Evolutionary conservation across 2,113 vertebrate genomes (phyloP).

Genomic region (Lagopus leucura): DNA sequence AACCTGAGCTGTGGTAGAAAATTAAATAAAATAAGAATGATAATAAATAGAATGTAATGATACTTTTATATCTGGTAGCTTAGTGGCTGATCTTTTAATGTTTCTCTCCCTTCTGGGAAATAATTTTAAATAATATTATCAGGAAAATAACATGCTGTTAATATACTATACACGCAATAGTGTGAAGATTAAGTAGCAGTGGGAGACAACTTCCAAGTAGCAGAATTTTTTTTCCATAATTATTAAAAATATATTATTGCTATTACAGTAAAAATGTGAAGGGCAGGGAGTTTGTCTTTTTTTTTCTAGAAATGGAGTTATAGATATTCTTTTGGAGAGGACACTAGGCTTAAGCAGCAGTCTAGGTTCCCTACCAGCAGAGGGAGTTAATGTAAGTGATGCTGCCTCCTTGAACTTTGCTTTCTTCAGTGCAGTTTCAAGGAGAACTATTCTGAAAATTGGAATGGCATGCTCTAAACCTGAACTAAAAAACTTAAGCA

Average conservation of each 20-base stretch:
- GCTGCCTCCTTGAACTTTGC: not conserved
- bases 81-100: not conserved
- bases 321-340: not conserved
- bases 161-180: not conserved
- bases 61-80: not conserved
- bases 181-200: not conserved
- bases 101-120: not conserved
- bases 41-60: not conserved
- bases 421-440: not conserved
- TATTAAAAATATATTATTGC: not conserved
- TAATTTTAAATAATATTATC: not conserved
- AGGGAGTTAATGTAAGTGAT: conserved; percentile 9
- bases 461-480: not conserved
- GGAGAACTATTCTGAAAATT: not conserved
- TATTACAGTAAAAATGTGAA: not conserved
- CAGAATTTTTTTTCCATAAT: not conserved
- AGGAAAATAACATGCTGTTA: not conserved
- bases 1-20: not conserved
- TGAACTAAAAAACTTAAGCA: not conserved
- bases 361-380: conserved; percentile 37
- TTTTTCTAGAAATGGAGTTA: not conserved
- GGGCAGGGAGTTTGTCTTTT: not conserved
- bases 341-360: not conserved
- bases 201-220: not conserved
- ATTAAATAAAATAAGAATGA: not conserved